Evolutionary conservation across 2,113 vertebrate genomes (phyloP).

Genomic region (Macaca nemestrina): DNA sequence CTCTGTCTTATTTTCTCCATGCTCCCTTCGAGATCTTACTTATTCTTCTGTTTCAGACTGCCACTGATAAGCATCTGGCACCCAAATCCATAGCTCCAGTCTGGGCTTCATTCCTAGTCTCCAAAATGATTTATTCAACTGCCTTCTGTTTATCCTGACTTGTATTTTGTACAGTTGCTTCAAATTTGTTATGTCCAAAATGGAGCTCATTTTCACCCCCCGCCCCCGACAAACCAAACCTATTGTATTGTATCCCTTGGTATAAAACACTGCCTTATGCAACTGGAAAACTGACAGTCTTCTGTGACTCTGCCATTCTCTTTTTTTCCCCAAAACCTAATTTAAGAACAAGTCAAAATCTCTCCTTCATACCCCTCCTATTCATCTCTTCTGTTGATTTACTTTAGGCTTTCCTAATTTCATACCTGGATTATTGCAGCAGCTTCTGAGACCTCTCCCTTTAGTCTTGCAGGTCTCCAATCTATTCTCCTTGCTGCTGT

Average conservation of each 20-base stretch:
- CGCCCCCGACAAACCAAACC: not conserved
- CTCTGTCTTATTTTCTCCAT: not conserved
- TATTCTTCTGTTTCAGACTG: not conserved
- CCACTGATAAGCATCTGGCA: not conserved
- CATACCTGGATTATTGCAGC: not conserved
- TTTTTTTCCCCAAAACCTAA: not conserved
- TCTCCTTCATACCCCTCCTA: not conserved
- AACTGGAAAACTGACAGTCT: not conserved
- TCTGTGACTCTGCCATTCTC: not conserved
- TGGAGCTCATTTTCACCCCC: not conserved
- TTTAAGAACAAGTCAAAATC: not conserved
- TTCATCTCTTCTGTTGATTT: not conserved
- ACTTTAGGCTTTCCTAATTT: not conserved
- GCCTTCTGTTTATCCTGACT: not conserved
- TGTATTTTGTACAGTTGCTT: not conserved
- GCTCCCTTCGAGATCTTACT: not conserved
- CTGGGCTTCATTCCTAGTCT: not conserved
- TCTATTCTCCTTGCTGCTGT: not conserved
- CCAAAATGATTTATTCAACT: not conserved
- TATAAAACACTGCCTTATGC: not conserved
- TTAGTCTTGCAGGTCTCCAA: not conserved
- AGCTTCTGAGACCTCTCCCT: not conserved
- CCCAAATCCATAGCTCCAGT: not conserved
- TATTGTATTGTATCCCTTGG: not conserved
- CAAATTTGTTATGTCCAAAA: not conserved